Evolutionary conservation across 2,797 vertebrate genomes (phyloP).

Genomic region (Rhinoraja longicauda): DNA sequence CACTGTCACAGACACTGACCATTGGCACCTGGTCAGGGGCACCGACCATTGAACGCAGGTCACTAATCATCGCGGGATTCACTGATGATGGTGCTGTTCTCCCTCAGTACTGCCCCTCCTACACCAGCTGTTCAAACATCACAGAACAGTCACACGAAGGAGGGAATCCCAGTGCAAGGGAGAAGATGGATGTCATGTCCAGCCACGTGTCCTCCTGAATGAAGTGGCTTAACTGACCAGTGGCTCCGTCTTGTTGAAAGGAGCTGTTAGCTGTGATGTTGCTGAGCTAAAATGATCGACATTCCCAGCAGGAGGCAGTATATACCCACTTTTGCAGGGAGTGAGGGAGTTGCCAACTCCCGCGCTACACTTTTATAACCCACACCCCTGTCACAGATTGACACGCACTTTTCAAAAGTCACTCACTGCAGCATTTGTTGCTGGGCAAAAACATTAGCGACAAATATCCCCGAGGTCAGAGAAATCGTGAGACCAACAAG

Average conservation of each 20-base stretch:
- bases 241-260: neutral
- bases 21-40: neutral
- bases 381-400: too few relatives aligned
- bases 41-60: neutral
- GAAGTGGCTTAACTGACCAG: neutral
- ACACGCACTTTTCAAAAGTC: neutral
- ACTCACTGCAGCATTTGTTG: neutral
- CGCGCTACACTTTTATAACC: too few relatives aligned
- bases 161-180: too few relatives aligned
- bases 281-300: neutral
- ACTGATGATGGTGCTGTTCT: too few relatives aligned
- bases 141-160: neutral
- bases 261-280: neutral
- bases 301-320: slow-evolving; percentile 3
- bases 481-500: too few relatives aligned
- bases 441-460: neutral
- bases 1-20: neutral
- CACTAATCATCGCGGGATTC: too few relatives aligned
- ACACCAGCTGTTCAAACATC: neutral
- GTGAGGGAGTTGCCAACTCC: neutral
- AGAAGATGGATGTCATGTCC: too few relatives aligned
- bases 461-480: too few relatives aligned
- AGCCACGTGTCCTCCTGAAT: neutral
- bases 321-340: neutral
- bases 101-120: too few relatives aligned